A percentile compares a stretch with the other conserved stretches of the same genome.
Evolutionary conservation across 2,888 invertebrate species (phyloP).

Genomic region (Andrena trimmerana): DNA sequence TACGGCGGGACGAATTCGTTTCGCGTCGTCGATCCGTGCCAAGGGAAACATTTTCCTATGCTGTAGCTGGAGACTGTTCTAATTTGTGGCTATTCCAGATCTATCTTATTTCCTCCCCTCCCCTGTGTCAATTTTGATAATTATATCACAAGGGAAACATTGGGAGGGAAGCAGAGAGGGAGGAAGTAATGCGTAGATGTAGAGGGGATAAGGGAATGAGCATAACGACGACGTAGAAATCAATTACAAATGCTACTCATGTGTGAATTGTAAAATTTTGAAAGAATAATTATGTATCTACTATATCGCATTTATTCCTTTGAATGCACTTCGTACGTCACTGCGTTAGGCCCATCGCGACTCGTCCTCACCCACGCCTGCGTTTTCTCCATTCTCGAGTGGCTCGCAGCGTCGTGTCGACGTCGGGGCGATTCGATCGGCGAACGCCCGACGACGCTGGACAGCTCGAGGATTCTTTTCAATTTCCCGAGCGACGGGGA

Average conservation of each 20-base stretch:
- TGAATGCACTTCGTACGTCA: constrained; percentile 48
- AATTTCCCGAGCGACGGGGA: constrained; percentile 18
- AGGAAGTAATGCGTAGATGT: too few relatives aligned
- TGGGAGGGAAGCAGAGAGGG: too few relatives aligned
- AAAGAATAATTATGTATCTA: too few relatives aligned
- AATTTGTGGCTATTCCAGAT: not conserved
- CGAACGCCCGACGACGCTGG: constrained; percentile 5
- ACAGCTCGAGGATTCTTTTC: constrained; percentile 8
- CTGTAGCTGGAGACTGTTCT: not conserved
- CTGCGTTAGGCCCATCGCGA: constrained; percentile 46
- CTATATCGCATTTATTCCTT: not conserved
- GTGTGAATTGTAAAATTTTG: too few relatives aligned
- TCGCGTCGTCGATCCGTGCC: constrained; percentile 18
- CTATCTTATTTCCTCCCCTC: not conserved
- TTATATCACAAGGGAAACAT: too few relatives aligned
- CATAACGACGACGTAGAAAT: too few relatives aligned
- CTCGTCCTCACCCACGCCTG: constrained; percentile 52
- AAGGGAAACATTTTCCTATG: constrained; percentile 48
- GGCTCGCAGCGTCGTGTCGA: constrained; percentile 45
- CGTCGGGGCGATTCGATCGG: constrained; percentile 29
- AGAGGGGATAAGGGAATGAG: too few relatives aligned
- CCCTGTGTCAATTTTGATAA: not conserved
- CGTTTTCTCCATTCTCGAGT: constrained; percentile 54
- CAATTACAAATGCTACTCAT: too few relatives aligned
- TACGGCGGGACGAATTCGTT: constrained; percentile 4